Base-by-base conservation (phyloP, 2,113 vertebrate genomes). In the Lophius piscatorius region DNA sequence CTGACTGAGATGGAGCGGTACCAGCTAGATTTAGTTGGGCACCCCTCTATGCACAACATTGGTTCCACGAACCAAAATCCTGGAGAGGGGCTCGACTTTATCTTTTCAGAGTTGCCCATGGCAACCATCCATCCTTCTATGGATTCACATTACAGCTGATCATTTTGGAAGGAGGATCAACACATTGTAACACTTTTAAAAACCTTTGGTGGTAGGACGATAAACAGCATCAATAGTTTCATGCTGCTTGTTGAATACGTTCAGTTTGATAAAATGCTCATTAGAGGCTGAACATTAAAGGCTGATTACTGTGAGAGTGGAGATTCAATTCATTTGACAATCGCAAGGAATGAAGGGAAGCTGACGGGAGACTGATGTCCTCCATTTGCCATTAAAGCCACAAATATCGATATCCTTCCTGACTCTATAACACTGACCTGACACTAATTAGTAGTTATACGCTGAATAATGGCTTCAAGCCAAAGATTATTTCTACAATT, bases 211-310 rank as follows among this genome's bases (percentile, higher is more conserved):
- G 47, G 41, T 22, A 16, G 6, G n/a, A 54, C 5, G 21, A 18
- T 33, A 14, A 61, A 51, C 41, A 44, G 36, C 51, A 54, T 31
- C 17, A n/a, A 47, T 21, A 40, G 28, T 22, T 21, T 59, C 18
- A 48, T 36, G 63, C 31, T 52, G 38, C 20, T 26, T 13, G 14
- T 33, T 2, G n/a, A n/a, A n/a, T n/a, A 35, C 44, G 55, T 39
- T 28, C 61, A 46, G 31, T 48, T 66, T 74, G 73, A 78, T 80
- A 74, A 70, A 81, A 78, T 40, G 39, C 26, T 71, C 49, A 75
- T 83, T 82, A 80, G 29, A 58, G 34, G 16, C 42, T 45, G 45
- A 59, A 71, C 51, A 66, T 58, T 73, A 35, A 40, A 80, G 41
- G 58, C 17, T 45, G 50, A 76, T 75, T 31, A 74, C 71, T 65